phyloP scores from a whole-genome alignment of 2,888 invertebrate species.

The Xestia c-nigrum region DNA sequence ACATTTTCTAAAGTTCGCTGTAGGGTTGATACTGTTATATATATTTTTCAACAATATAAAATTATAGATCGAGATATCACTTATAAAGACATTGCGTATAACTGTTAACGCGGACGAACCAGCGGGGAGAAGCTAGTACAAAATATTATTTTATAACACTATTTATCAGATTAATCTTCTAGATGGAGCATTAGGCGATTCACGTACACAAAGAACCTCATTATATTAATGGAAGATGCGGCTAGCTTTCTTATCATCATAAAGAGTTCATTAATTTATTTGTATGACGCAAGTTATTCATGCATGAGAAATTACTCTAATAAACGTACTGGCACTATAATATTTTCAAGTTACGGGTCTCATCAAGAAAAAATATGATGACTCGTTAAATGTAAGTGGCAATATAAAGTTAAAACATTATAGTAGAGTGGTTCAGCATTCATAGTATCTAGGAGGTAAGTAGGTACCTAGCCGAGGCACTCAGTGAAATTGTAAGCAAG shows the following conservation, averaged over 20 bases:
- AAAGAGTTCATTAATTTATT: conserved; percentile 39
- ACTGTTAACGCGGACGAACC: too few relatives aligned
- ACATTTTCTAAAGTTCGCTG: conserved; percentile 39
- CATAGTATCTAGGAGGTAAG: conserved; percentile 27
- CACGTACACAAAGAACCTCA: conserved; percentile 7
- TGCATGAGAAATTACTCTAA: conserved; percentile 34
- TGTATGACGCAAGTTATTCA: conserved; percentile 21
- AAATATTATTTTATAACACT: neutral
- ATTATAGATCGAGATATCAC: too few relatives aligned
- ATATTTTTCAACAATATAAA: too few relatives aligned
- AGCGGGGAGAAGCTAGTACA: too few relatives aligned
- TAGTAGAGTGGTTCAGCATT: conserved; percentile 47
- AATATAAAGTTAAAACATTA: conserved; percentile 60
- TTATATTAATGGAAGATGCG: conserved; percentile 14
- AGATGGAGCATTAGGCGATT: neutral
- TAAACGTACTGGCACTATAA: conserved; percentile 45
- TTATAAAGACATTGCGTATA: too few relatives aligned
- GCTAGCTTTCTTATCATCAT: conserved; percentile 9
- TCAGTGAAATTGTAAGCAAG: conserved; percentile 61
- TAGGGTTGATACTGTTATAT: conserved; percentile 20
- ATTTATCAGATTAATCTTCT: neutral
- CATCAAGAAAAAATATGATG: conserved; percentile 64
- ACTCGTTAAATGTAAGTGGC: conserved; percentile 64
- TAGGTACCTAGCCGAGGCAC: conserved; percentile 45
- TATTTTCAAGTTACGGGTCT: conserved; percentile 49